Evolutionary conservation across 2,797 vertebrate genomes (phyloP), one percentile per base, ranked within the genome.

Genomic region (Enteromius unitaeniatus): DNA sequence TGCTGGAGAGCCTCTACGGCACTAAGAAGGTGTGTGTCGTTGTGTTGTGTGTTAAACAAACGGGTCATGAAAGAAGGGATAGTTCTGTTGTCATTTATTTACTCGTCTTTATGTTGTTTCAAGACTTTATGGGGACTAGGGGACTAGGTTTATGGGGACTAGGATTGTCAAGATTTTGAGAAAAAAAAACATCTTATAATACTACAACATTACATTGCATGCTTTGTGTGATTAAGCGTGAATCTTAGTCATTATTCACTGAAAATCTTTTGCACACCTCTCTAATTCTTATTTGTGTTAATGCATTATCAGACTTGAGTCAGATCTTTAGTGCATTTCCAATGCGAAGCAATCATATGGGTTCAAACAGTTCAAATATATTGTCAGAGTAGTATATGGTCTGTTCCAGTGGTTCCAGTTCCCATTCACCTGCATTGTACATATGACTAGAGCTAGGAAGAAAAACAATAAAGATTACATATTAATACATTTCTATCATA

Each of bases 1-100:
- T 99, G n/a, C 90, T 98, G 84, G 97, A 98, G 91, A 97, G 95
- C 1, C 95, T 99, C 3, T 99, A 97, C 0, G 98, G 98, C 34
- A 98, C 97, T 84, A 99, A 97, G 90, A 98, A 99, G 97, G 97
- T 99, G 88, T 90, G 0, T 51, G 4, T 40, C 26, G 4, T 31
- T 51, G 37, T 19, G n/a, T 31, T 45, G 34, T 62, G 23, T 67
- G 26, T 34, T 51, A 19, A 97, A 96, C 90, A 97, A 98, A 28
- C 47, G 49, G 37, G 0, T 53, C 13, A 28, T 37, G 6, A 14
- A 4, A 70, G 37, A 47, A 28, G 4, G 49, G 68, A 47, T 15
- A 9, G 47, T 47, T 70, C 1, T 23, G 40, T 26, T 15, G n/a
- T 70, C n/a, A 17, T 42, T 26, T 70, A 47, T 70, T 28, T 28